Percentiles rank a stretch among this genome's conserved stretches.
Evolutionary conservation across 1,140 invertebrate species (phyloP).

Genomic region (Coelopa frigida): DNA sequence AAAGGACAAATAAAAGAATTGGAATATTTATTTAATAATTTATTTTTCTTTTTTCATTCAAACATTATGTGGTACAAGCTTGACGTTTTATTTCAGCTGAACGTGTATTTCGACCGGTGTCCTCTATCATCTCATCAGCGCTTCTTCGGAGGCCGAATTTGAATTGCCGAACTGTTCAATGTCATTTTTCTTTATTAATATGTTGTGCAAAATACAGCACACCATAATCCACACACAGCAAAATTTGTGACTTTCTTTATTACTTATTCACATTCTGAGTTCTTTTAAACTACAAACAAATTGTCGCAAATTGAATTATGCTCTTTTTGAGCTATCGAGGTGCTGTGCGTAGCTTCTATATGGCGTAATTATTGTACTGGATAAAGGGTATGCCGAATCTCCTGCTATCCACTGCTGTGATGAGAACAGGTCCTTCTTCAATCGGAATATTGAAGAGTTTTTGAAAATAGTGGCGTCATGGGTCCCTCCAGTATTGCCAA

Average conservation of each 20-base stretch:
- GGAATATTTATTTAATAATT: neutral
- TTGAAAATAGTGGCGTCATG: conserved; percentile 8
- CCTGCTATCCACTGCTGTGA: conserved; percentile 8
- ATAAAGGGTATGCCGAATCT: conserved; percentile 6
- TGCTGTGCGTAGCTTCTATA: conserved; percentile 6
- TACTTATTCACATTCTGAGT: too few relatives aligned
- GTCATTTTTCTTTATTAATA: neutral
- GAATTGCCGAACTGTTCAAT: too few relatives aligned
- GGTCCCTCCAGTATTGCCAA: neutral
- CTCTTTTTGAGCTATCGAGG: too few relatives aligned
- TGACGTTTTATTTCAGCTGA: conserved; percentile 1
- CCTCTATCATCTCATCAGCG: neutral
- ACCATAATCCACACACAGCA: neutral
- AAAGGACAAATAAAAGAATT: neutral
- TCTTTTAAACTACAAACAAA: neutral
- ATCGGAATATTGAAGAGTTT: conserved; percentile 5
- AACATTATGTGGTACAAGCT: neutral
- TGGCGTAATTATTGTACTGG: conserved; percentile 5
- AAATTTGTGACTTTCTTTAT: neutral
- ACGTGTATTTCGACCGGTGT: neutral
- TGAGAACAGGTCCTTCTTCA: neutral
- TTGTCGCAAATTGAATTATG: neutral
- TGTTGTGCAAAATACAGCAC: conserved; percentile 4
- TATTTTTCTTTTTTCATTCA: neutral
- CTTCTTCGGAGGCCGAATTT: too few relatives aligned